phyloP scores from a whole-genome alignment of 53 echinoderm and acorn worm species.

The Crossaster papposus region DNA sequence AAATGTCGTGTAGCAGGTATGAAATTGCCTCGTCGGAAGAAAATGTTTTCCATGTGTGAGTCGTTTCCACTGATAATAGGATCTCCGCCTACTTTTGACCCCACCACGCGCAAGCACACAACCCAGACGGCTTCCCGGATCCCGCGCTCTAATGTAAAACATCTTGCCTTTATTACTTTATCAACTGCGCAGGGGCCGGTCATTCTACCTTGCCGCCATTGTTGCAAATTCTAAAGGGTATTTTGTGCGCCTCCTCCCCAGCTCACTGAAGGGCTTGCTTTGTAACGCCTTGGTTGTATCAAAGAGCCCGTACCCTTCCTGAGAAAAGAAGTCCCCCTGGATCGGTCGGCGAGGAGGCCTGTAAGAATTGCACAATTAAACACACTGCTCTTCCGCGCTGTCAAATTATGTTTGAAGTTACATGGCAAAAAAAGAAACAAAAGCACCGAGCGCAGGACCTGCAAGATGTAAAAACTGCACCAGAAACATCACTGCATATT shows the following conservation, averaged over 20 bases:
- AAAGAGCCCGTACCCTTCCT: conserved; percentile 31
- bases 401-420: not conserved
- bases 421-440: not conserved
- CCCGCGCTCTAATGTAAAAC: conserved; percentile 48
- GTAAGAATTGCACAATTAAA: conserved; percentile 16
- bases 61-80: conserved; percentile 22
- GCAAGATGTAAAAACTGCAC: not conserved
- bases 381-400: conserved; percentile 9
- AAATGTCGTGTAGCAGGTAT: conserved; percentile 24
- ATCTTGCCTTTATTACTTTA: conserved; percentile 30
- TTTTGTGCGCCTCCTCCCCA: not conserved
- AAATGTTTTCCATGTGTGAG: conserved; percentile 59
- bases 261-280: conserved; percentile 16
- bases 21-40: conserved; percentile 1
- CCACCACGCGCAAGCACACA: conserved; percentile 29
- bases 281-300: conserved; percentile 49
- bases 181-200: conserved; percentile 44
- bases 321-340: conserved; percentile 33
- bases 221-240: conserved; percentile 31
- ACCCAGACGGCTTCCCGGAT: conserved; percentile 23
- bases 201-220: conserved; percentile 46
- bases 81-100: conserved; percentile 45
- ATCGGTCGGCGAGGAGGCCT: not conserved
- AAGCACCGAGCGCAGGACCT: no score
- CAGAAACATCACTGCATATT: not conserved